phyloP scores from a whole-genome alignment of 2,113 vertebrate genomes.

The Alligator sinensis region DNA sequence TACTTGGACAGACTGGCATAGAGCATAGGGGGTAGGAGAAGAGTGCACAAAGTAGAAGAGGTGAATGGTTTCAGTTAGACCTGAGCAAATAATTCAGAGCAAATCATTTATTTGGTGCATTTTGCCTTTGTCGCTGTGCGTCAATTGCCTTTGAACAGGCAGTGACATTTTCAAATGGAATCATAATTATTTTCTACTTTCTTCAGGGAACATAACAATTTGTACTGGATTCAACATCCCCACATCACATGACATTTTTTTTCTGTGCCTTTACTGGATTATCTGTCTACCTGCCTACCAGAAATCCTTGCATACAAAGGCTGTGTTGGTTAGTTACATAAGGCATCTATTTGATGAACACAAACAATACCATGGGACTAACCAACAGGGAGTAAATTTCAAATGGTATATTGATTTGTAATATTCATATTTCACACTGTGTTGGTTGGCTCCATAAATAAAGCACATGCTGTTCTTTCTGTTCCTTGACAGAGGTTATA shows the following conservation, averaged over 20 bases:
- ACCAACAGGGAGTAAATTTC: accelerated
- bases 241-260: accelerated
- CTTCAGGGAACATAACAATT: accelerated
- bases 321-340: background rate
- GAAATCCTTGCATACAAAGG: accelerated
- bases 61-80: background rate
- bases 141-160: background rate
- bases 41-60: background rate
- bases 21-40: too few species aligned
- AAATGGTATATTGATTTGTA: background rate
- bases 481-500: background rate
- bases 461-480: accelerated
- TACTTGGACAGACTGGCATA: accelerated
- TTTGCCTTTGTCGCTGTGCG: background rate
- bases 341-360: background rate
- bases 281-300: background rate
- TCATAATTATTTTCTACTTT: accelerated
- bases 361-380: accelerated
- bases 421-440: background rate
- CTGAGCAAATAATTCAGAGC: background rate
- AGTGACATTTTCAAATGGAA: accelerated
- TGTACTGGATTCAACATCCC: accelerated
- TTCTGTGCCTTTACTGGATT: background rate
- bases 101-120: accelerated
- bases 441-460: background rate